Percentiles rank a stretch among this genome's conserved stretches.
phyloP scores from a whole-genome alignment of 2,113 vertebrate species.

The Galemys pyrenaicus region DNA sequence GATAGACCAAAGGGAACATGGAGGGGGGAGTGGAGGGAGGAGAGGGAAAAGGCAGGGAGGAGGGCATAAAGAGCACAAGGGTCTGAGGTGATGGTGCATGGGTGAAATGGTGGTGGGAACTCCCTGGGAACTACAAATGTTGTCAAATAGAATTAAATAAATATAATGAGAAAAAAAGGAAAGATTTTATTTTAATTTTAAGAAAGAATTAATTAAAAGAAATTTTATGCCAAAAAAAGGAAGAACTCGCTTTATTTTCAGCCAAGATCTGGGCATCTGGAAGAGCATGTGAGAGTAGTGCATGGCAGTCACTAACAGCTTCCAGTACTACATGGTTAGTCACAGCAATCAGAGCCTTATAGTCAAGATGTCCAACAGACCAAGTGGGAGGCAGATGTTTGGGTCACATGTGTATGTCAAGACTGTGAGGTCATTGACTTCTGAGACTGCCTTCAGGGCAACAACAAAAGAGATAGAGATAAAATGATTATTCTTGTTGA shows the following conservation, averaged over 20 bases:
- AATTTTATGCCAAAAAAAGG: too few relatives aligned
- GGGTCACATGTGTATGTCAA: background rate
- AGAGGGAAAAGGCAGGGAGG: too few relatives aligned
- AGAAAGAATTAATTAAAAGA: too few relatives aligned
- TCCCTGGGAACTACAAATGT: too few relatives aligned
- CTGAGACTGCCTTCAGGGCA: background rate
- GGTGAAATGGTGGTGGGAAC: too few relatives aligned
- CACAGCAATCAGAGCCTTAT: background rate
- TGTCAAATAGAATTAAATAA: too few relatives aligned
- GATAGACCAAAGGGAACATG: too few relatives aligned
- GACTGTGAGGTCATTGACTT: background rate
- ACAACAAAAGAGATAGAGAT: background rate
- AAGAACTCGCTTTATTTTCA: slow-evolving; percentile 36
- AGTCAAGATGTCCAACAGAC: background rate
- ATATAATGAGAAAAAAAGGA: too few relatives aligned
- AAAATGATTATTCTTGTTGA: background rate
- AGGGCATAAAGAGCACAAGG: too few relatives aligned
- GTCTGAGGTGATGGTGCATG: too few relatives aligned
- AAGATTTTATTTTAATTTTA: too few relatives aligned
- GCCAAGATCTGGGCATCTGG: background rate
- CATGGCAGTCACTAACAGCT: background rate
- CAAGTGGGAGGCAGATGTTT: background rate
- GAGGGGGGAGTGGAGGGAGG: too few relatives aligned
- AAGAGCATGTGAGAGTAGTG: background rate
- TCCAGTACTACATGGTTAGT: background rate